phyloP scores from a whole-genome alignment of 2,113 vertebrate species.

The Stictonetta naevosa region DNA sequence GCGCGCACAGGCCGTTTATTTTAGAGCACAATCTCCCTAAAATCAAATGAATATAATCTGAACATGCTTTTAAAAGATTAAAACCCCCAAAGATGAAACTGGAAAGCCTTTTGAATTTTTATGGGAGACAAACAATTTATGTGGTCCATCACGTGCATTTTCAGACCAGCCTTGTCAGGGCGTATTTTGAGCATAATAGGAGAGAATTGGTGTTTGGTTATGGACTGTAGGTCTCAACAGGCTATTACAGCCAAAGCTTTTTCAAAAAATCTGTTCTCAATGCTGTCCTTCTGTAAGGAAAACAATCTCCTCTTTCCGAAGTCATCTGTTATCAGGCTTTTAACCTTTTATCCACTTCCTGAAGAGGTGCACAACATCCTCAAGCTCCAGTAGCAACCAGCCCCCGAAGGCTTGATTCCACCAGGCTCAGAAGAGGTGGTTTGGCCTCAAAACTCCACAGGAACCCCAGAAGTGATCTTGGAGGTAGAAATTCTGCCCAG shows the following conservation, averaged over 20 bases:
- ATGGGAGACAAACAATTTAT: constrained; percentile 75
- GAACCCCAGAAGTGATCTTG: not conserved
- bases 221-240: constrained; percentile 4
- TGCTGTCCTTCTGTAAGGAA: not conserved
- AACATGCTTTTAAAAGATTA: constrained; percentile 87
- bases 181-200: not conserved
- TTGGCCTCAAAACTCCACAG: not conserved
- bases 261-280: not conserved
- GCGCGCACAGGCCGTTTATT: constrained; percentile 73
- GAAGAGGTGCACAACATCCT: not conserved
- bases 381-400: not conserved
- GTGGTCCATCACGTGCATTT: constrained; percentile 62
- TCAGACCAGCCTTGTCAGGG: constrained; percentile 43
- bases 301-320: not conserved
- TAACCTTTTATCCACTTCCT: constrained; percentile 1
- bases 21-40: constrained; percentile 70
- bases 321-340: not conserved
- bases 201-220: constrained; percentile 49
- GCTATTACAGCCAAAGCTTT: constrained; percentile 9
- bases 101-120: constrained; percentile 79
- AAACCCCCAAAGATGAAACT: constrained; percentile 76
- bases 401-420: not conserved
- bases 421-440: not conserved
- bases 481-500: not conserved
- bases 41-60: constrained; percentile 79